phyloP scores from a whole-genome alignment of 2,797 vertebrate species.

The Poecilia velifera region DNA sequence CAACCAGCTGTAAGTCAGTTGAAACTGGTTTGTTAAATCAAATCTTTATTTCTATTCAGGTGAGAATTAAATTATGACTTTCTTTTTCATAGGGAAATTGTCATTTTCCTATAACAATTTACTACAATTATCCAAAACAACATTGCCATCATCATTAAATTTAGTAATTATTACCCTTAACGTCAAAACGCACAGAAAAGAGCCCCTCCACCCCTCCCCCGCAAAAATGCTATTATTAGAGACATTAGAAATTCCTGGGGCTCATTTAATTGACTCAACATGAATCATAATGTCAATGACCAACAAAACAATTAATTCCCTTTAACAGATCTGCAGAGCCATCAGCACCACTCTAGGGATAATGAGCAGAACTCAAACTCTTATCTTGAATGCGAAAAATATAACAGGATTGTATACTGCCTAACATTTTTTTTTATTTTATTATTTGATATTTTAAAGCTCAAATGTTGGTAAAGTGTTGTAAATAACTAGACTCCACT shows the following conservation, averaged over 20 bases:
- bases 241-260: slow-evolving; percentile 51
- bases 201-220: not conserved
- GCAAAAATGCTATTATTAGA: slow-evolving; percentile 55
- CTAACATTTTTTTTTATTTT: not conserved
- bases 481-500: not conserved
- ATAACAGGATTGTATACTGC: not conserved
- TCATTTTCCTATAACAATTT: slow-evolving; percentile 6
- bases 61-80: slow-evolving; percentile 6
- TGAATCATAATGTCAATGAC: slow-evolving; percentile 68
- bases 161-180: slow-evolving; percentile 14
- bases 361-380: slow-evolving; percentile 2
- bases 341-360: slow-evolving; percentile 15
- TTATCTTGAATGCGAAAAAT: not conserved
- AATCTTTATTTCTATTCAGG: slow-evolving; percentile 8
- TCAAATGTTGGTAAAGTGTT: not conserved
- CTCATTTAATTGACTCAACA: slow-evolving; percentile 51
- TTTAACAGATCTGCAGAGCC: slow-evolving; percentile 30
- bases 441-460: not conserved
- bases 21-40: not conserved
- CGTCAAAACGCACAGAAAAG: slow-evolving; percentile 38
- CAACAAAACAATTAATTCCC: slow-evolving; percentile 33
- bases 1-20: not conserved
- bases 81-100: not conserved
- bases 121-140: slow-evolving; percentile 2
- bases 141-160: slow-evolving; percentile 11